Conservation (phyloP, 2,888 invertebrate species). For the Apamea anceps region DNA sequence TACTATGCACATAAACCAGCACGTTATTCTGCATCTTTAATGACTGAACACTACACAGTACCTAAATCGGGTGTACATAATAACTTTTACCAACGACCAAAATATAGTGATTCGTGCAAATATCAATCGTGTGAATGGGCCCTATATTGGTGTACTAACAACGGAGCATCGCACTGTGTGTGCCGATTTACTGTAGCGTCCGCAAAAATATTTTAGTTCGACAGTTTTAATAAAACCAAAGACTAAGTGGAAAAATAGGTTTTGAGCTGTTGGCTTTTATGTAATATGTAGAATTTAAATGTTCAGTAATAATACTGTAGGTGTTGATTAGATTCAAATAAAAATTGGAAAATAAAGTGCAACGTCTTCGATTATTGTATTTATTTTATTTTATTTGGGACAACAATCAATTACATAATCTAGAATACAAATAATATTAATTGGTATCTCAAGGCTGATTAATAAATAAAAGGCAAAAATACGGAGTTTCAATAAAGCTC, state of each 20-base stretch:
- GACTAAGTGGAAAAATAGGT: not conserved
- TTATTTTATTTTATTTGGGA: too few relatives aligned
- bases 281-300: not conserved
- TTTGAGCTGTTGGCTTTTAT: not conserved
- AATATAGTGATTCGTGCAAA: constrained; percentile 32
- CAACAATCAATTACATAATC: too few relatives aligned
- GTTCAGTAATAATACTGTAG: too few relatives aligned
- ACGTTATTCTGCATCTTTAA: constrained; percentile 22
- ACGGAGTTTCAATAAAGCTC: not conserved
- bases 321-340: not conserved
- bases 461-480: too few relatives aligned
- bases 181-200: constrained; percentile 69
- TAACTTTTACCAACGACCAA: constrained; percentile 33
- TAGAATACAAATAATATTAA: too few relatives aligned
- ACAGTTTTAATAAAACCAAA: constrained; percentile 4
- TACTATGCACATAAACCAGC: not conserved
- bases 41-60: constrained; percentile 8
- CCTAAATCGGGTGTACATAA: constrained; percentile 27
- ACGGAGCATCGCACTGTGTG: constrained; percentile 67
- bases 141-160: constrained; percentile 32
- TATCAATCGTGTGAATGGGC: constrained; percentile 39
- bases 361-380: not conserved
- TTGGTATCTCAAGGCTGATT: not conserved
- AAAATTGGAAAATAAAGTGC: not conserved
- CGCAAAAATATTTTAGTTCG: constrained; percentile 60